These are phyloP conservation scores for Drosophila virilis DNA, from an alignment of 1,140 invertebrate species.

Conservation along the genomic window DNA sequence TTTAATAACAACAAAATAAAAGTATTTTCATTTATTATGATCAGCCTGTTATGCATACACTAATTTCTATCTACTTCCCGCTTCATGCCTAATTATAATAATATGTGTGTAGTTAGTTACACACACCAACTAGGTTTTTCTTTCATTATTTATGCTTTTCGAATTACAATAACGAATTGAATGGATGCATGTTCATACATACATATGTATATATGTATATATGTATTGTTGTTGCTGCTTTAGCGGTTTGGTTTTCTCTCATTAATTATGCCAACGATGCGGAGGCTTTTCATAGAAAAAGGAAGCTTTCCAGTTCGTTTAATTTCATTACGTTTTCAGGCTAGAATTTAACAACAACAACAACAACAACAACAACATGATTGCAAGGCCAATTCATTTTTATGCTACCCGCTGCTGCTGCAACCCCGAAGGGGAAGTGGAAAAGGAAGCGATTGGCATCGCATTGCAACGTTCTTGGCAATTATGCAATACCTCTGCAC, in stretches of 20 bases:
- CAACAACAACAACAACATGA: constrained; percentile 20
- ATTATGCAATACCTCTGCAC: constrained; percentile 35
- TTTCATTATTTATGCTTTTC: constrained; percentile 19
- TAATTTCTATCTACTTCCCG: constrained; percentile 25
- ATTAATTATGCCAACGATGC: constrained; percentile 70
- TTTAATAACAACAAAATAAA: too few relatives aligned
- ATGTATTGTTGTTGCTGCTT: constrained; percentile 10
- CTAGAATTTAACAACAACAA: constrained; percentile 55
- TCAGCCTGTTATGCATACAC: constrained; percentile 11
- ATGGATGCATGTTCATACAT: constrained; percentile 11
- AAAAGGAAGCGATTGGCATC: constrained; percentile 46
- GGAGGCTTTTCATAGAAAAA: constrained; percentile 66
- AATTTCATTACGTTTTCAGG: constrained; percentile 60
- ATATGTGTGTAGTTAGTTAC: neutral
- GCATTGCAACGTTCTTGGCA: constrained; percentile 50
- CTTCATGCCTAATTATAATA: constrained; percentile 21
- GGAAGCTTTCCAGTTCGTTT: constrained; percentile 79
- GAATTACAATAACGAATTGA: constrained; percentile 42
- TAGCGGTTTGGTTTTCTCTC: constrained; percentile 60
- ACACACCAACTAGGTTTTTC: neutral
- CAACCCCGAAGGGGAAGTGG: constrained; percentile 19
- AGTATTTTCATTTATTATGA: neutral
- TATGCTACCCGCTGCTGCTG: constrained; percentile 8
- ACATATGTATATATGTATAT: neutral
- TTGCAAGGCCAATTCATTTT: constrained; percentile 41